Percentiles rank a stretch among this genome's conserved stretches.
phyloP scores from a whole-genome alignment of 2,113 vertebrate genomes.

The Amphiprion ocellaris region DNA sequence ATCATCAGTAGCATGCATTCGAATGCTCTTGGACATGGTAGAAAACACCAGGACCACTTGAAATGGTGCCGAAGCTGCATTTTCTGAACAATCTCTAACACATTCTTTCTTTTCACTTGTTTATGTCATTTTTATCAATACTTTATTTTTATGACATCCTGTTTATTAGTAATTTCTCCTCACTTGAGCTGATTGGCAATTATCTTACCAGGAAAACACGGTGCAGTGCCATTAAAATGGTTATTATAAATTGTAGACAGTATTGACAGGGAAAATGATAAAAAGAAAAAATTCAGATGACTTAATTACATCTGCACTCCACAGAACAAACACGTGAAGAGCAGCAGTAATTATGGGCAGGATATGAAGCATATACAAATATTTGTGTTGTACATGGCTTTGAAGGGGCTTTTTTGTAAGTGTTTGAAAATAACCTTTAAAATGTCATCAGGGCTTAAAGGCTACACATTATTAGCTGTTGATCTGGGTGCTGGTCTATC shows the following conservation, averaged over 20 bases:
- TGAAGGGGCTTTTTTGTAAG: background rate
- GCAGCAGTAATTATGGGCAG: background rate
- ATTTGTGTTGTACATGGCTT: background rate
- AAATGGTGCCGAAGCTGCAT: no score
- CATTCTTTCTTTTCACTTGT: background rate
- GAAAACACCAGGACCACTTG: no score
- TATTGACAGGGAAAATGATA: background rate
- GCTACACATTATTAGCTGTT: no score
- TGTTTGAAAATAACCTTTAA: no score
- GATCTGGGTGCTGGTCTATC: no score
- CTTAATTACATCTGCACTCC: background rate
- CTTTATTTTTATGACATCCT: background rate
- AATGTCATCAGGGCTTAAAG: no score
- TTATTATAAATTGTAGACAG: background rate
- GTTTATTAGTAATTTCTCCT: background rate
- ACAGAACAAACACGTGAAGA: background rate
- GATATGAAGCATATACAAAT: background rate
- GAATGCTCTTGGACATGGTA: no score
- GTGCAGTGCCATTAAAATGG: background rate
- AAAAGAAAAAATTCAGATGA: background rate
- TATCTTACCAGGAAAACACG: background rate
- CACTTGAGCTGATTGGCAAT: slow-evolving; percentile 11
- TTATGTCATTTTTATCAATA: background rate
- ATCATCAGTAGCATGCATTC: no score
- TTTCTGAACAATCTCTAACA: no score